A percentile compares a stretch with the other conserved stretches of the same genome.
Conservation (phyloP, 2,888 invertebrate genomes). For the Metopia argyrocephala region DNA sequence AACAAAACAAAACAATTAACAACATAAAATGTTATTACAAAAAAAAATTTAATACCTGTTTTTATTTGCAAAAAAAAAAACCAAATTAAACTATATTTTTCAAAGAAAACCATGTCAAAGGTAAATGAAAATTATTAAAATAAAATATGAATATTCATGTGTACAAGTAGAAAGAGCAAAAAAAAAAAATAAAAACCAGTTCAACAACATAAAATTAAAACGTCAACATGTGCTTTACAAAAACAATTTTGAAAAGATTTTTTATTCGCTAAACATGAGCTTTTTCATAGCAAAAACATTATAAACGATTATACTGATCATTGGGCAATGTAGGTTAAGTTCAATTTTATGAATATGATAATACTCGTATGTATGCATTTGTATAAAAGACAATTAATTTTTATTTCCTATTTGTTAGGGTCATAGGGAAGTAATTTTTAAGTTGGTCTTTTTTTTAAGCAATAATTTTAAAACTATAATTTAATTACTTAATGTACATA, state of each 20-base stretch:
- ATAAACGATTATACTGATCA: not conserved
- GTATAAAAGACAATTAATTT: too few relatives aligned
- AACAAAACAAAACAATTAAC: not conserved
- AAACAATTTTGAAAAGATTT: not conserved
- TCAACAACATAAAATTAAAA: conserved; percentile 7
- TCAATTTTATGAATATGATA: not conserved
- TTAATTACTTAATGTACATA: too few relatives aligned
- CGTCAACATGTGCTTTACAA: not conserved
- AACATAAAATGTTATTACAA: not conserved
- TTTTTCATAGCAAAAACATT: too few relatives aligned
- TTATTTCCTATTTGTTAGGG: too few relatives aligned
- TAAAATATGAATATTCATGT: not conserved
- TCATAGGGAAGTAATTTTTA: too few relatives aligned
- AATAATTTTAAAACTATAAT: too few relatives aligned
- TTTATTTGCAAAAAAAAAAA: not conserved
- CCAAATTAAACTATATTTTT: not conserved
- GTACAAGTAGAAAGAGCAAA: not conserved
- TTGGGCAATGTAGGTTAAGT: conserved; percentile 27
- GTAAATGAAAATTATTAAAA: conserved; percentile 4
- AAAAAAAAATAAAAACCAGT: conserved; percentile 17
- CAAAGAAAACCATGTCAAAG: conserved; percentile 25
- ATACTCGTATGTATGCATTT: too few relatives aligned
- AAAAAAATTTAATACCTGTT: not conserved
- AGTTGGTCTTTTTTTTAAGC: too few relatives aligned
- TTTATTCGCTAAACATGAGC: not conserved